Percentiles rank a stretch among this genome's conserved stretches.
phyloP scores from a whole-genome alignment of 37 sponge, comb jelly and placozoan species.

The Cladorhizidae sp. region DNA sequence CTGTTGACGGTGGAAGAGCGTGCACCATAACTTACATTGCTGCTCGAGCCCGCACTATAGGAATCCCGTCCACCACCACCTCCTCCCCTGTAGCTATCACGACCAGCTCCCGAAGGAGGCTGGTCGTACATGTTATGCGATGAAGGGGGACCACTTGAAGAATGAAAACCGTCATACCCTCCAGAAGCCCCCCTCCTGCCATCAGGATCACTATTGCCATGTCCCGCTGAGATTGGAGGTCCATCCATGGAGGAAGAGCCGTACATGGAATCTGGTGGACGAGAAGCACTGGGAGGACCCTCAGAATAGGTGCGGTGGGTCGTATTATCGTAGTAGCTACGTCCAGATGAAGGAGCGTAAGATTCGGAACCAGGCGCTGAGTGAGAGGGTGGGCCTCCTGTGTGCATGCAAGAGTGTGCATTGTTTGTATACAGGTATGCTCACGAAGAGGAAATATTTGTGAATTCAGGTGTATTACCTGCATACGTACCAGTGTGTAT shows the following conservation, averaged over 20 bases:
- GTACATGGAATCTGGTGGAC: background rate
- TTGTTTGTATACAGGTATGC: background rate
- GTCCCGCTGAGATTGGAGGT: background rate
- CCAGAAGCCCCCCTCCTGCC: conserved; percentile 7
- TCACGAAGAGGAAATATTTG: too few relatives aligned
- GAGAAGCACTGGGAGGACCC: conserved; percentile 1
- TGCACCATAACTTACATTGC: background rate
- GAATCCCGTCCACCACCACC: conserved; percentile 7
- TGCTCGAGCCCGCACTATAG: background rate
- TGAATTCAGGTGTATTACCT: too few relatives aligned
- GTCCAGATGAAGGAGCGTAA: background rate
- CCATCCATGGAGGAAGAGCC: conserved; percentile 7
- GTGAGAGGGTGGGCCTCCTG: conserved; percentile 20
- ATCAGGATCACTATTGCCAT: conserved; percentile 2
- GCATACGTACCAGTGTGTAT: too few relatives aligned
- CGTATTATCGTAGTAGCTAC: conserved; percentile 32
- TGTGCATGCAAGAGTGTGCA: background rate
- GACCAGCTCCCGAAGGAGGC: background rate
- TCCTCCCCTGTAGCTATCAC: conserved; percentile 24
- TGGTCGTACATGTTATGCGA: background rate
- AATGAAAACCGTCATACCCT: conserved; percentile 10
- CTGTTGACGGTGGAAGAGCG: too few relatives aligned
- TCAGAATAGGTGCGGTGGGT: conserved; percentile 4
- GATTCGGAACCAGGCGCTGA: background rate
- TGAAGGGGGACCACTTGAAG: background rate